Conservation (phyloP, 2,113 vertebrate genomes). For the Pagrus major region DNA sequence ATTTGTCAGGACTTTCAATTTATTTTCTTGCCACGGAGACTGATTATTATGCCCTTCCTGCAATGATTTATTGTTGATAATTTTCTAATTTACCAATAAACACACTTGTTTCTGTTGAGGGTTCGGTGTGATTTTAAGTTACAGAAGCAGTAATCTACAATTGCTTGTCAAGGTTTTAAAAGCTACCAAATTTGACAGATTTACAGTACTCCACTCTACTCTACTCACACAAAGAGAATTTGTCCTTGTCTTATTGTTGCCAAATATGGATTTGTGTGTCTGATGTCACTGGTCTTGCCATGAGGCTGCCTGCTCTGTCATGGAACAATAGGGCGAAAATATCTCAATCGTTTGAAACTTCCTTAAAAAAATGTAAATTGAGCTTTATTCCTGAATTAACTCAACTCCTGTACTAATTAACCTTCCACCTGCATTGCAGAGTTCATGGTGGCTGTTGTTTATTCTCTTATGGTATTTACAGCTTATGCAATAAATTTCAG, state of each 20-base stretch:
- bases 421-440: constrained; percentile 10
- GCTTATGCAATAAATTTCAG: constrained; percentile 18
- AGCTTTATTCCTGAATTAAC: neutral
- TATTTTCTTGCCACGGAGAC: no score
- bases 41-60: neutral
- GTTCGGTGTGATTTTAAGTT: neutral
- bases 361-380: neutral
- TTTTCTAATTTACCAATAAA: neutral
- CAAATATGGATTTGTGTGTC: constrained; percentile 53
- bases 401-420: neutral
- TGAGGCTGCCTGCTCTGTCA: neutral
- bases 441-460: constrained; percentile 17
- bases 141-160: neutral
- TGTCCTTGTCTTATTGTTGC: constrained; percentile 22
- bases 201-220: constrained; percentile 9
- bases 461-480: constrained; percentile 21
- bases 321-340: constrained; percentile 20
- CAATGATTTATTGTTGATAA: neutral
- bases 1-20: neutral
- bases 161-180: neutral
- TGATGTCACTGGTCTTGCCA: constrained; percentile 29
- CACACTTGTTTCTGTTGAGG: neutral
- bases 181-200: constrained; percentile 6
- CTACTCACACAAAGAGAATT: constrained; percentile 20
- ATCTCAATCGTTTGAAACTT: neutral